Conservation (phyloP, 2,888 invertebrate species). For the Agrenia bidenticulata region DNA sequence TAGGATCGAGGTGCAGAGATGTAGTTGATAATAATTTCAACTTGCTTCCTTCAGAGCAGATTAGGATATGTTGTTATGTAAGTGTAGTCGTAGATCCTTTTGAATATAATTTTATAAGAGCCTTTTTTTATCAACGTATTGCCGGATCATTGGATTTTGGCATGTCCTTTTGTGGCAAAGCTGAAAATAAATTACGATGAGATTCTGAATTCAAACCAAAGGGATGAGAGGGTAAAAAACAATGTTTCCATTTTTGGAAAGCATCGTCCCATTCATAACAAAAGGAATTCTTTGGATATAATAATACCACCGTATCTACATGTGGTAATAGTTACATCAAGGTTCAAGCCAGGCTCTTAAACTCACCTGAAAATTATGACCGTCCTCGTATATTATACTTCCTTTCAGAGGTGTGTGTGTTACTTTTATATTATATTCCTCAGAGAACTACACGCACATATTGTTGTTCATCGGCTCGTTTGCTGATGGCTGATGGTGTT, state of each 20-base stretch:
- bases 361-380: slow-evolving; percentile 1
- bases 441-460: not conserved
- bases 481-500: slow-evolving; percentile 2
- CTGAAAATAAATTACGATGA: slow-evolving; percentile 41
- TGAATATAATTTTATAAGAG: no score
- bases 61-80: no score
- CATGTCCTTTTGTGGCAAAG: slow-evolving; percentile 37
- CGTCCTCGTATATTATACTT: slow-evolving; percentile 1
- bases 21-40: no score
- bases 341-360: not conserved
- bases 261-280: slow-evolving; percentile 43
- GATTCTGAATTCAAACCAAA: slow-evolving; percentile 14
- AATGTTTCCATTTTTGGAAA: slow-evolving; percentile 44
- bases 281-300: slow-evolving; percentile 22
- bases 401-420: no score
- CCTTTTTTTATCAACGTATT: not conserved
- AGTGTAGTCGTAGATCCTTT: no score
- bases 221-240: slow-evolving; percentile 31
- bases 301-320: slow-evolving; percentile 16
- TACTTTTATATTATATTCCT: no score
- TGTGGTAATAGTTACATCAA: not conserved
- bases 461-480: slow-evolving; percentile 6
- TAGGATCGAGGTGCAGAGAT: no score
- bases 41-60: no score
- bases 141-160: slow-evolving; percentile 13